Evolutionary conservation across 2,888 invertebrate genomes (phyloP), one percentile per base, ranked within the genome.

Genomic region (Aquatica leii): DNA sequence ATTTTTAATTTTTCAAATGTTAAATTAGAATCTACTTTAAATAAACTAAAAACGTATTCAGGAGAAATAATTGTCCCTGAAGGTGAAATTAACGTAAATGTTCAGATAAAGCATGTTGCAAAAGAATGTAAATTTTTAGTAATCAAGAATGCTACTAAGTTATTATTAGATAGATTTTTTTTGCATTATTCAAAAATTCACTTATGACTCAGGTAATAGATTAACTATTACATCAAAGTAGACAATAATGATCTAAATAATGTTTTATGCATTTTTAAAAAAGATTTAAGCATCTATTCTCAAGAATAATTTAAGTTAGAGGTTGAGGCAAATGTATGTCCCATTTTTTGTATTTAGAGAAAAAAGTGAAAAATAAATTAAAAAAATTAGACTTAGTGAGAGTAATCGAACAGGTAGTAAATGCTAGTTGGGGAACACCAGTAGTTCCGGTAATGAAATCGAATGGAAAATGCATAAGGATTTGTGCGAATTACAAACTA

Each of bases 391-490:
- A 46, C 18, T 62, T 40, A 55, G 55, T 15, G 43, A 73, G 67
- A 51, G 73, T 71, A 35, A 62, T 56, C 1, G 24, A n/a, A 34
- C 20, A 20, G n/a, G 53, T 56, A 34, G 61, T 57, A 51, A 11
- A 20, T 41, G 49, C 34, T 18, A 43, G 56, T 31, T 71, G 24
- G 24, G 24, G 6, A 24, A 68, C 64, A 12, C 24, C 62, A 12
- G 52, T 68, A n/a, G 66, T 71, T n/a, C 67, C 55, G 11, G 54
- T 18, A 31, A 57, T n/a, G n/a, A n/a, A n/a, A n/a, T n/a, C n/a
- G n/a, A n/a, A n/a, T n/a, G n/a, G n/a, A n/a, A n/a, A n/a, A n/a
- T n/a, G n/a, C n/a, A n/a, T n/a, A n/a, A n/a, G n/a, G n/a, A 14
- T 57, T 6, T 70, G n/a, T n/a, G n/a, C n/a, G n/a, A n/a, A n/a